Percentiles rank a stretch among this genome's conserved stretches.
Conservation (phyloP, 2,797 vertebrate species). For the Sebastes umbrosus region DNA sequence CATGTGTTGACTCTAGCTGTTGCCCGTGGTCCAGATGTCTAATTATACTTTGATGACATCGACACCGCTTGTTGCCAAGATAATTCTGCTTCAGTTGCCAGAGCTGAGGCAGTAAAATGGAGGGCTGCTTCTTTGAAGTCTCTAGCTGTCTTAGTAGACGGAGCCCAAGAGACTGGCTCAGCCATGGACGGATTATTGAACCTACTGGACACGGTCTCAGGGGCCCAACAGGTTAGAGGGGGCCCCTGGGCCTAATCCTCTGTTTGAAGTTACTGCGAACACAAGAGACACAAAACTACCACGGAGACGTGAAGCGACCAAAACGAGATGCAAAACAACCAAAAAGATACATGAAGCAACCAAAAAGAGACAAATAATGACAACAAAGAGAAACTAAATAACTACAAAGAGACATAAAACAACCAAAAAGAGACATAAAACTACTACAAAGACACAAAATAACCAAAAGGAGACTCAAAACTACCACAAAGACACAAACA, state of each 20-base stretch:
- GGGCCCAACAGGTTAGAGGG: not conserved
- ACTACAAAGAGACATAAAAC: too few species aligned
- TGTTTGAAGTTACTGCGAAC: not conserved
- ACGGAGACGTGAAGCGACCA: not conserved
- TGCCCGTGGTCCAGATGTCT: conserved; percentile 36
- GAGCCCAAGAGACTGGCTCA: not conserved
- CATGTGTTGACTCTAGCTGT: conserved; percentile 13
- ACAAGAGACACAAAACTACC: not conserved
- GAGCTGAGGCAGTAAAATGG: not conserved
- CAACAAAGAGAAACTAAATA: too few species aligned
- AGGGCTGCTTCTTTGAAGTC: not conserved
- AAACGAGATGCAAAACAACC: too few species aligned
- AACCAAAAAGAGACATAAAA: too few species aligned
- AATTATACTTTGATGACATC: conserved; percentile 23
- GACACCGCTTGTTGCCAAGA: conserved; percentile 5
- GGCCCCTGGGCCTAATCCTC: not conserved
- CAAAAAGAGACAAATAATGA: too few species aligned
- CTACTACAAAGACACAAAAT: too few species aligned
- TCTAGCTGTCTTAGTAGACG: not conserved
- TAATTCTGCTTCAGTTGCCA: not conserved
- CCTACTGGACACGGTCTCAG: not conserved
- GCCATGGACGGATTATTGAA: not conserved
- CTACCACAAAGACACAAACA: too few species aligned
- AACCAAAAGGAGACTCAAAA: too few species aligned
- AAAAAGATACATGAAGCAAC: too few species aligned